Evolutionary conservation across 2,797 vertebrate species (phyloP).

Genomic region (Linurgus olivaceus): DNA sequence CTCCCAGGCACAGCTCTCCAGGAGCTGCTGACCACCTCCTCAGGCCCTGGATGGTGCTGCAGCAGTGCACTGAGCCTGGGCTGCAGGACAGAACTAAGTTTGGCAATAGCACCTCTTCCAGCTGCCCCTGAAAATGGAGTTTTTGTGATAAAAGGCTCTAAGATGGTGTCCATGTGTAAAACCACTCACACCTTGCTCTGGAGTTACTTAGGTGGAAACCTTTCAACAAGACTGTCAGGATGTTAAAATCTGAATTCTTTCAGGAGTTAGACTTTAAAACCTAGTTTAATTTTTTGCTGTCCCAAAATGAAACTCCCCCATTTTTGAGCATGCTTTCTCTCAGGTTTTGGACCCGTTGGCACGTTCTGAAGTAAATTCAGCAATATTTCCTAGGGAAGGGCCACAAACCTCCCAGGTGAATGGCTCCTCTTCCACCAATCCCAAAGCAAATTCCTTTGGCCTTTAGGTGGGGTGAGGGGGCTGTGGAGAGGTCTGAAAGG

Average conservation of each 20-base stretch:
- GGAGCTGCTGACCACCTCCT: background rate
- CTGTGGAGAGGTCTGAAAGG: background rate
- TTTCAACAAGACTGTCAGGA: background rate
- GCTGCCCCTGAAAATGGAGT: background rate
- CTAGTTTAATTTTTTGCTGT: background rate
- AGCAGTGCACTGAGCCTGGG: background rate
- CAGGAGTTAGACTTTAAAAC: background rate
- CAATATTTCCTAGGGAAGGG: background rate
- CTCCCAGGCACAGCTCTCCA: background rate
- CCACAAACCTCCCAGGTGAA: background rate
- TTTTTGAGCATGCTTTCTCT: background rate
- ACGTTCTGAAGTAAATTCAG: background rate
- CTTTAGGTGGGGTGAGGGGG: background rate
- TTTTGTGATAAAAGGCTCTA: background rate
- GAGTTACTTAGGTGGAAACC: background rate
- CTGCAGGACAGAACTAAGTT: background rate
- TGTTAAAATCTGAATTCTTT: background rate
- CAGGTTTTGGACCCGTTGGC: rapidly evolving
- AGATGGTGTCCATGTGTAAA: rapidly evolving
- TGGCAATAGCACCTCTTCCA: background rate
- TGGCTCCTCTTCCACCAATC: background rate
- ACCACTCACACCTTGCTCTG: background rate
- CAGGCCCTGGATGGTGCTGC: background rate
- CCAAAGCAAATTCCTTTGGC: background rate
- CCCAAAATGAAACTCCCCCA: rapidly evolving